Conservation (phyloP, 1,140 invertebrate genomes). For the Drepana arcuata region DNA sequence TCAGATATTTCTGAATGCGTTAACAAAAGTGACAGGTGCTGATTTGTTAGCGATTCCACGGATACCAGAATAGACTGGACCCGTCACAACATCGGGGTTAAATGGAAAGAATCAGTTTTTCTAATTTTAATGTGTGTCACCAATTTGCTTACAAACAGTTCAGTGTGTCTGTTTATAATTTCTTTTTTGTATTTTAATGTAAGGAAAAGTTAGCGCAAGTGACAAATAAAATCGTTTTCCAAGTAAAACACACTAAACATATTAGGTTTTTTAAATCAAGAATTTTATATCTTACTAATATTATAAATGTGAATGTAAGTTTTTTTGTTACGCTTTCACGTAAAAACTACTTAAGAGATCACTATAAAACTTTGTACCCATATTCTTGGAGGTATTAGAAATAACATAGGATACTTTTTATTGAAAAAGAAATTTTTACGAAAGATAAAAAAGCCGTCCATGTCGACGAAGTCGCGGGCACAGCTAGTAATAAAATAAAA, state of each 20-base stretch:
- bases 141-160: conserved; percentile 35
- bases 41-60: conserved; percentile 36
- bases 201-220: conserved; percentile 7
- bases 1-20: conserved; percentile 29
- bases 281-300: background rate
- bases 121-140: conserved; percentile 16
- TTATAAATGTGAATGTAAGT: background rate
- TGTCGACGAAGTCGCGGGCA: no score
- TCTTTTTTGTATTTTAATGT: background rate
- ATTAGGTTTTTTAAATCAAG: background rate
- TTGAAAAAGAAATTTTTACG: no score
- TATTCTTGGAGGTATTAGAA: no score
- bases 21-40: conserved; percentile 44
- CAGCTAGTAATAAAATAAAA: no score
- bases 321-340: no score
- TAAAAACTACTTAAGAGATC: no score
- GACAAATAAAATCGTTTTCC: background rate
- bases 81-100: conserved; percentile 40
- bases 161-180: background rate
- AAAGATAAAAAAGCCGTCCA: no score
- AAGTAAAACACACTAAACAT: background rate
- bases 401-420: no score
- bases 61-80: conserved; percentile 36
- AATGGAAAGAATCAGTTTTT: conserved; percentile 17
- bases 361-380: no score